phyloP scores from a whole-genome alignment of 2,888 invertebrate species.

The Troides helena region DNA sequence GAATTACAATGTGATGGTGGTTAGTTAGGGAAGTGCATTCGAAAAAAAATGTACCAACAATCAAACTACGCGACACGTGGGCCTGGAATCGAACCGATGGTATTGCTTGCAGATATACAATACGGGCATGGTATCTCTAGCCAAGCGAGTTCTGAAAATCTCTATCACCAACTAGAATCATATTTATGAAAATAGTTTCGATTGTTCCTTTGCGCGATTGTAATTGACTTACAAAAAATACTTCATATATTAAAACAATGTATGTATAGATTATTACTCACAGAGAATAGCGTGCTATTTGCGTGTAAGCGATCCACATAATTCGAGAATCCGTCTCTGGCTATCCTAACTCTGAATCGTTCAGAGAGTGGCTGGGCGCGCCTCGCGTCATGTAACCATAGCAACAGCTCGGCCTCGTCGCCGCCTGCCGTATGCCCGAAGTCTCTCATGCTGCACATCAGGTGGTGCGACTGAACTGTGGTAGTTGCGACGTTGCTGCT shows the following conservation, averaged over 20 bases:
- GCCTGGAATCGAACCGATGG: too few species aligned
- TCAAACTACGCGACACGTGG: too few species aligned
- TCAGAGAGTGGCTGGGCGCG: slow-evolving; percentile 91
- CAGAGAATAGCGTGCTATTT: slow-evolving; percentile 94
- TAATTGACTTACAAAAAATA: background rate
- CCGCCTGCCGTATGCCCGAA: slow-evolving; percentile 93
- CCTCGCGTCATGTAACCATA: slow-evolving; percentile 91
- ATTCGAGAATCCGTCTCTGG: slow-evolving; percentile 93
- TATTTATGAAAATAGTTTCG: too few species aligned
- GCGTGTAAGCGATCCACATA: slow-evolving; percentile 92
- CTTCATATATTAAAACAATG: background rate
- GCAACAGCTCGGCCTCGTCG: slow-evolving; percentile 93
- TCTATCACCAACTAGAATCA: too few species aligned
- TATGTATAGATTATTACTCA: slow-evolving; percentile 50
- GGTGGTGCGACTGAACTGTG: slow-evolving; percentile 77
- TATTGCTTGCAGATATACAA: too few species aligned
- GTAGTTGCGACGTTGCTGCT: slow-evolving; percentile 42
- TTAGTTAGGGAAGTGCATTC: too few species aligned
- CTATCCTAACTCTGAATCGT: slow-evolving; percentile 92
- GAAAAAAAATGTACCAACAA: too few species aligned
- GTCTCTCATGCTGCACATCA: slow-evolving; percentile 92
- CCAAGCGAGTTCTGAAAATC: too few species aligned
- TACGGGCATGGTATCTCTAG: too few species aligned
- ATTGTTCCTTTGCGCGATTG: too few species aligned
- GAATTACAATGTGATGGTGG: too few species aligned